Percentiles rank a stretch among this genome's conserved stretches.
Conservation (phyloP, 2,797 vertebrate species). For the Tenualosa thibaudeaui region DNA sequence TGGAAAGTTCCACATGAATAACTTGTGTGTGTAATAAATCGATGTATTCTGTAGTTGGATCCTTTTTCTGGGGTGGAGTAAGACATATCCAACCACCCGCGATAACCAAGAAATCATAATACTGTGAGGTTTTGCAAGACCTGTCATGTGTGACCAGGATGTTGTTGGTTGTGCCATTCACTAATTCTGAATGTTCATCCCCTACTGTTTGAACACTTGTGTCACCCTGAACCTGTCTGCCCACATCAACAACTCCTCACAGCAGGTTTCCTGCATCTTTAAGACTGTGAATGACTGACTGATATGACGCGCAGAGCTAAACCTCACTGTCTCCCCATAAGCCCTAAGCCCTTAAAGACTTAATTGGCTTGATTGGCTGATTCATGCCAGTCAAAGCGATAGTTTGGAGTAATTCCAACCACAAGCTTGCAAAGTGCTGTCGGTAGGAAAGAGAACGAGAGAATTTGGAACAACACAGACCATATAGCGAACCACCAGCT, state of each 20-base stretch:
- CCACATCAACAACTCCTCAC: background rate
- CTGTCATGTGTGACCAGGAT: conserved; percentile 9
- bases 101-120: background rate
- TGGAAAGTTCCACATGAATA: background rate
- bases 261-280: background rate
- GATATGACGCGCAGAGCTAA: background rate
- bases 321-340: too few relatives aligned
- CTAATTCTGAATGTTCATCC: background rate
- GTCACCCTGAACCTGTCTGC: background rate
- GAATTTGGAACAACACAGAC: too few relatives aligned
- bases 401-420: too few relatives aligned
- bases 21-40: background rate
- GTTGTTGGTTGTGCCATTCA: background rate
- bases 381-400: too few relatives aligned
- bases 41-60: background rate
- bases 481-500: too few relatives aligned
- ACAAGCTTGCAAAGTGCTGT: too few relatives aligned
- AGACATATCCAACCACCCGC: background rate
- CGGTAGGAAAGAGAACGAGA: too few relatives aligned
- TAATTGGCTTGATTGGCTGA: too few relatives aligned
- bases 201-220: background rate
- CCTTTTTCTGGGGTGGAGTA: background rate
- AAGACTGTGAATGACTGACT: background rate
- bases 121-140: background rate
- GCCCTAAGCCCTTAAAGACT: too few relatives aligned